Evolutionary conservation across 1,140 invertebrate genomes (phyloP), one percentile per base, ranked within the genome.

Genomic region (Chironomus striatipennis): DNA sequence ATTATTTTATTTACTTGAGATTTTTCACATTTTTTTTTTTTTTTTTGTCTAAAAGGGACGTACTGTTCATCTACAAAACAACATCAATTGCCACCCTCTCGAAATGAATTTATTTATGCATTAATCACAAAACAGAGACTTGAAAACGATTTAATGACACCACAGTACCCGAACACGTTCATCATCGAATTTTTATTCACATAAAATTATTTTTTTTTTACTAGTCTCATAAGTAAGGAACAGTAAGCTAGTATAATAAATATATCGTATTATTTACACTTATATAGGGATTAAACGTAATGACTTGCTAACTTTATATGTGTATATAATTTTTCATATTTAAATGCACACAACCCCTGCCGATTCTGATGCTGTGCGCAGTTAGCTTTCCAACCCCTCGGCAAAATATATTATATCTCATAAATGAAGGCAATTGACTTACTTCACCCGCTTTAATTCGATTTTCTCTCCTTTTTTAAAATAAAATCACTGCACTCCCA

Each of bases 201-300:
- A 34, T 34, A 34, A 34, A 34, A 34, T n/a, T n/a, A 34, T 34
- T 34, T 34, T 34, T 34, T n/a, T n/a, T n/a, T n/a, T n/a, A n/a
- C 24, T 34, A 34, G 24, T 34, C 24, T 2, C n/a, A 34, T 1
- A 34, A 34, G 24, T 34, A 34, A 34, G 24, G 24, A 34, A 34
- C 24, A 34, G 24, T 34, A 34, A 34, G 24, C 24, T n/a, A 57
- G 8, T 12, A 15, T 57, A 57, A 57, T 57, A 57, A 57, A 57
- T 57, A 57, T 57, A 57, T 57, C 47, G 47, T n/a, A 70, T 70
- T 70, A 70, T 70, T 70, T 70, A 70, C 65, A 70, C 65, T 70
- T 70, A 70, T 57, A 57, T 70, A 20, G 65, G 65, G 65, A 70
- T 70, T 70, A 70, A 21, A 57, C n/a, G n/a, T 57, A 70, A 70